Conservation (phyloP, 2,888 invertebrate species). For the Loripinus fragilis region DNA sequence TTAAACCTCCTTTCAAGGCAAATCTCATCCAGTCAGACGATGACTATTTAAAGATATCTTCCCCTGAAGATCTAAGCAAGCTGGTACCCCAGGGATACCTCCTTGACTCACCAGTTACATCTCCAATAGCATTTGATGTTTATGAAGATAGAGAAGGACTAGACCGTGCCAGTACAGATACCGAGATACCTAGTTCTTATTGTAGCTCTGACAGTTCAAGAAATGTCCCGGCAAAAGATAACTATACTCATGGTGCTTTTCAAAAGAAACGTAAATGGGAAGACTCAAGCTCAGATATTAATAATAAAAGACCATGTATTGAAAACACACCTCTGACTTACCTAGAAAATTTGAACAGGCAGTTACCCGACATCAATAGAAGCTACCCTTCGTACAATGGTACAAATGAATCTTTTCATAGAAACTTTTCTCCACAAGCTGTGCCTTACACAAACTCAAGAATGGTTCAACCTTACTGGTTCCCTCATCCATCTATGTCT, state of each 20-base stretch:
- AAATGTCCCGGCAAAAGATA: no score
- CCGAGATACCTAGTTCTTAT: neutral
- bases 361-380: no score
- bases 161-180: neutral
- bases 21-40: neutral
- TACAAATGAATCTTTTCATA: neutral
- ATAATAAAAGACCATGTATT: neutral
- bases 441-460: no score
- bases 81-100: neutral
- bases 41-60: no score
- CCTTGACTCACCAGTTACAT: neutral
- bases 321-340: no score
- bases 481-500: no score
- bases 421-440: no score
- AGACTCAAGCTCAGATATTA: neutral
- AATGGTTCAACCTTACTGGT: no score
- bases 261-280: neutral
- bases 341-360: no score
- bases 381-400: no score
- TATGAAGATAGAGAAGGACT: neutral
- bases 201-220: neutral
- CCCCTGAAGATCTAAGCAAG: neutral
- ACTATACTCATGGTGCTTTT: no score
- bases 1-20: neutral
- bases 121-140: neutral